Evolutionary conservation across 1,140 invertebrate species (phyloP).

Genomic region (Trichomalopsis sarcophagae): DNA sequence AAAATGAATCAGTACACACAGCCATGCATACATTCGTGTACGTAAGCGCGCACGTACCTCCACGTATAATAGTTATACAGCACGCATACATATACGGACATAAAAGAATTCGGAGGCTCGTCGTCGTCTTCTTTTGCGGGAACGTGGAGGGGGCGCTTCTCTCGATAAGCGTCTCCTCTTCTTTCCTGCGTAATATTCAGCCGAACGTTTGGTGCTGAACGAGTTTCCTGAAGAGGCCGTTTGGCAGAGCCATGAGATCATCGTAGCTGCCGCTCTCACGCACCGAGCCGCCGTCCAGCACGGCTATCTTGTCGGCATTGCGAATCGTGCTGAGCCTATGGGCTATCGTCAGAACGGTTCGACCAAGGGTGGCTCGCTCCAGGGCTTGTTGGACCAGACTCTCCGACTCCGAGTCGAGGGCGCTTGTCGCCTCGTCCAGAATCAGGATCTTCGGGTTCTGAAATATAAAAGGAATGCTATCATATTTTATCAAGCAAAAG

Average conservation of each 20-base stretch:
- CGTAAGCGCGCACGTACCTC: no score
- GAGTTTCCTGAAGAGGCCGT: conserved; percentile 80
- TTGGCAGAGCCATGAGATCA: conserved; percentile 77
- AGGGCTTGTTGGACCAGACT: conserved; percentile 90
- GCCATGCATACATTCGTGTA: no score
- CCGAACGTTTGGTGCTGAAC: conserved; percentile 81
- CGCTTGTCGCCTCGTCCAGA: conserved; percentile 93
- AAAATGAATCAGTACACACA: no score
- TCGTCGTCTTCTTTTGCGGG: background rate
- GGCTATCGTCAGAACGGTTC: conserved; percentile 94
- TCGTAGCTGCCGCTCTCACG: conserved; percentile 89
- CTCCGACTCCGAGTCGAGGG: conserved; percentile 93
- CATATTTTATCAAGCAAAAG: conserved; percentile 41
- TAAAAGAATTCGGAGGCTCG: background rate
- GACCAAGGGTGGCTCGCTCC: conserved; percentile 86
- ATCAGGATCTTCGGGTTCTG: conserved; percentile 90
- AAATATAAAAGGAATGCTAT: conserved; percentile 60
- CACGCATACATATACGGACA: background rate
- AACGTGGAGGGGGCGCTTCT: background rate
- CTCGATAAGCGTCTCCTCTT: background rate
- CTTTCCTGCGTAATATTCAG: conserved; percentile 43
- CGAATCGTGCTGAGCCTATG: conserved; percentile 95
- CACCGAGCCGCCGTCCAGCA: conserved; percentile 88
- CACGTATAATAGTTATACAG: background rate
- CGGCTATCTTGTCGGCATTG: conserved; percentile 92